A percentile compares a stretch with the other conserved stretches of the same genome.
These are phyloP conservation scores for Parnassius smintheus DNA, from an alignment of 2,888 invertebrate genomes.

Conservation along the genomic window DNA sequence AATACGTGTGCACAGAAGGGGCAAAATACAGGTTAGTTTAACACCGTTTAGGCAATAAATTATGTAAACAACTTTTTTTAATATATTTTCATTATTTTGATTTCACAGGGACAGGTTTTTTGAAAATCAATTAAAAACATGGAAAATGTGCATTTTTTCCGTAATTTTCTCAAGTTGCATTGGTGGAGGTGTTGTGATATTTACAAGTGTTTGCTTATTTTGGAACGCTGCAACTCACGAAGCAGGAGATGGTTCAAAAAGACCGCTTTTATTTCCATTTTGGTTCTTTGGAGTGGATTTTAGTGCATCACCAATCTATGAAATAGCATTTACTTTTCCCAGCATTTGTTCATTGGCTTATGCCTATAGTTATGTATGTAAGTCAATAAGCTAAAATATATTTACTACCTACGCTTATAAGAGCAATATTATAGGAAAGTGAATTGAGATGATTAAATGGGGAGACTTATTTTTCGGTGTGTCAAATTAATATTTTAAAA, in stretches of 20 bases:
- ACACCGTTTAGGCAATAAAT: too few relatives aligned
- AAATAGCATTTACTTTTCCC: constrained; percentile 45
- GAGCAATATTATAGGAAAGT: not conserved
- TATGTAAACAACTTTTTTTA: too few relatives aligned
- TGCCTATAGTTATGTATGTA: constrained; percentile 49
- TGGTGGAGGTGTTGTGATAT: constrained; percentile 36
- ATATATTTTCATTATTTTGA: constrained; percentile 6
- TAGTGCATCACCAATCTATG: constrained; percentile 47
- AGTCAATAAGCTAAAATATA: constrained; percentile 36
- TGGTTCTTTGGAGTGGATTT: constrained; percentile 50
- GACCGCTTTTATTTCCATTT: constrained; percentile 53
- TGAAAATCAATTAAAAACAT: constrained; percentile 46
- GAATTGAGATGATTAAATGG: not conserved
- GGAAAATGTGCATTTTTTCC: constrained; percentile 44
- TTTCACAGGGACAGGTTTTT: constrained; percentile 50
- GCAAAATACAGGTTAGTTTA: constrained; percentile 45
- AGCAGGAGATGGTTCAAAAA: constrained; percentile 35
- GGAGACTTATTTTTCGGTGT: not conserved
- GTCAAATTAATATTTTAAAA: not conserved
- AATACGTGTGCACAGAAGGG: constrained; percentile 46
- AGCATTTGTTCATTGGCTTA: constrained; percentile 40
- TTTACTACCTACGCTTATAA: not conserved
- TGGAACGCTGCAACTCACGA: constrained; percentile 39
- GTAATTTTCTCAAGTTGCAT: constrained; percentile 37
- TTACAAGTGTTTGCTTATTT: constrained; percentile 36